phyloP scores from a whole-genome alignment of 2,888 invertebrate genomes.

The Chouioia cunea region DNA sequence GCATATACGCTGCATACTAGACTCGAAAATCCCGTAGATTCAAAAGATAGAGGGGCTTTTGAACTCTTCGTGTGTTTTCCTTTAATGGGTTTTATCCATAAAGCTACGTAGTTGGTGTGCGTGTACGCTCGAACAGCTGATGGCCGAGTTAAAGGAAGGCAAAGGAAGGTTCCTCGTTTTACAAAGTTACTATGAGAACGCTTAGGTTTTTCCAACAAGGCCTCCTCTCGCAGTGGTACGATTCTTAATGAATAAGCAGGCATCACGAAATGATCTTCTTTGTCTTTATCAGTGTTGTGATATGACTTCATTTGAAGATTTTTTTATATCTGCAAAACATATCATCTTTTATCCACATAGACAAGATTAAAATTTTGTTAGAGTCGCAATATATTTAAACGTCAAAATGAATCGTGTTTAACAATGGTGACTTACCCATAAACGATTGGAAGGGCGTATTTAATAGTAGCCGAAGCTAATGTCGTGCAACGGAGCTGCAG shows the following conservation, averaged over 20 bases:
- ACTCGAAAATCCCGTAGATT: slow-evolving; percentile 21
- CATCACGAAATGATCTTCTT: slow-evolving; percentile 17
- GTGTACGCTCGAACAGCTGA: slow-evolving; percentile 3
- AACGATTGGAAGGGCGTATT: not conserved
- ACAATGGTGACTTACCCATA: slow-evolving; percentile 33
- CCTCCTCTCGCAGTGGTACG: not conserved
- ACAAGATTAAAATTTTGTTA: not conserved
- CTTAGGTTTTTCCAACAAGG: slow-evolving; percentile 1
- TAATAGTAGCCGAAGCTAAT: slow-evolving; percentile 87
- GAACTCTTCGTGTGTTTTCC: slow-evolving; percentile 23
- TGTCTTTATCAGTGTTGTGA: slow-evolving; percentile 21
- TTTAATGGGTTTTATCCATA: slow-evolving; percentile 11
- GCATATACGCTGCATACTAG: slow-evolving; percentile 3
- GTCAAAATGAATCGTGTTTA: not conserved
- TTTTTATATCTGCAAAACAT: slow-evolving; percentile 19
- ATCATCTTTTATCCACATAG: not conserved
- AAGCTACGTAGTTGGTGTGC: not conserved
- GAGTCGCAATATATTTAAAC: not conserved
- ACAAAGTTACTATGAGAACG: not conserved
- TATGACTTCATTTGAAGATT: slow-evolving; percentile 27
- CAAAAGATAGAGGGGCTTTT: slow-evolving; percentile 2
- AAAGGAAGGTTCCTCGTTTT: slow-evolving; percentile 5
- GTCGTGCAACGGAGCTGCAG: slow-evolving; percentile 80
- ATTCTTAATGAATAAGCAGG: slow-evolving; percentile 1
- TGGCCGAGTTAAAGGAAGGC: slow-evolving; percentile 23